Evolutionary conservation across 2,113 vertebrate species (phyloP).

Genomic region (Microtus pennsylvanicus): DNA sequence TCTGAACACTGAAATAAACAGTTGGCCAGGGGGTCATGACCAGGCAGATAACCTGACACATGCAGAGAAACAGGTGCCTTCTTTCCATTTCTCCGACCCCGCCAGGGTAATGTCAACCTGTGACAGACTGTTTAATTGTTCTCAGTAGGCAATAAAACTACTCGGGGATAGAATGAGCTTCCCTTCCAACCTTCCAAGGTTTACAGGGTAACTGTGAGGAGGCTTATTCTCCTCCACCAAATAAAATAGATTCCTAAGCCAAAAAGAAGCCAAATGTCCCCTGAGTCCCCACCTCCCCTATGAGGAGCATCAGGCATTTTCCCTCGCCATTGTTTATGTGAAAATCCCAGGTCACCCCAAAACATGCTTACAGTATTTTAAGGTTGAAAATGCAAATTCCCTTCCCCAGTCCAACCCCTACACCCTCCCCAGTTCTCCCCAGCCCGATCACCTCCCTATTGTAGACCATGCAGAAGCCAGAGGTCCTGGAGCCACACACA

Average conservation of each 20-base stretch:
- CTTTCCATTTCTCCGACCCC: conserved; percentile 15
- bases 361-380: conserved; percentile 70
- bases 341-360: conserved; percentile 68
- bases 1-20: conserved; percentile 41
- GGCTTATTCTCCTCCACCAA: background rate
- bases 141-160: background rate
- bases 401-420: conserved; percentile 11
- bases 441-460: conserved; percentile 50
- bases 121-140: background rate
- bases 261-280: conserved; percentile 17
- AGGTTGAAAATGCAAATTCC: conserved; percentile 57
- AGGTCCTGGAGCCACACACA: conserved; percentile 64
- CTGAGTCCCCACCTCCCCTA: background rate
- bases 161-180: background rate
- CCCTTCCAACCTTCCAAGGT: conserved; percentile 27
- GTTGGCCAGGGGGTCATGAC: background rate
- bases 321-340: background rate
- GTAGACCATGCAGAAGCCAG: conserved; percentile 73
- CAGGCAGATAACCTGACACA: background rate
- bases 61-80: background rate
- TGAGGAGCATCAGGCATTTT: background rate
- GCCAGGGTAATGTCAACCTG: background rate
- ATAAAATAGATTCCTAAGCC: background rate
- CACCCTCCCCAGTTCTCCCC: conserved; percentile 26
- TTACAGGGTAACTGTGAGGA: background rate